Percentiles rank a stretch among this genome's conserved stretches.
phyloP scores from a whole-genome alignment of 2,888 invertebrate genomes.

The Apoda limacodes region DNA sequence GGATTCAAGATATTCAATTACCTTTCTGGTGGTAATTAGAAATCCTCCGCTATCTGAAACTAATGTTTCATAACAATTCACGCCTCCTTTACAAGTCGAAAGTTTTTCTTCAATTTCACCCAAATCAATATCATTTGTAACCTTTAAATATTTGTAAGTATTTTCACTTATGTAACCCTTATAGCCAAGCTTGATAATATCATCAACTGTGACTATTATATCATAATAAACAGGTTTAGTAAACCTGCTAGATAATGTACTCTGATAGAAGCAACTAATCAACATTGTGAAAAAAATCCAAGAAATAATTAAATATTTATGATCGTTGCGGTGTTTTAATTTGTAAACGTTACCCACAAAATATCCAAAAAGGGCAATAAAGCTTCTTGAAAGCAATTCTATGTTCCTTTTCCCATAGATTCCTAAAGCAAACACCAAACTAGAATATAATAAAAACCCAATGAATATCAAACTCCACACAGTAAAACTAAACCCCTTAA shows the following conservation, averaged over 20 bases:
- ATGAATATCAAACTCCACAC: too few species aligned
- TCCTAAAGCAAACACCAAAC: too few species aligned
- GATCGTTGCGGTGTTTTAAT: too few species aligned
- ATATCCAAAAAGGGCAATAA: too few species aligned
- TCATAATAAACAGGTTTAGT: constrained; percentile 10
- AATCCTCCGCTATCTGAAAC: constrained; percentile 3
- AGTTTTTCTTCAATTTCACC: constrained; percentile 3
- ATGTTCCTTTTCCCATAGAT: too few species aligned
- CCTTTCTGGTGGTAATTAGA: constrained; percentile 4
- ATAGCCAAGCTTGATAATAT: constrained; percentile 6
- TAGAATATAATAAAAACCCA: too few species aligned
- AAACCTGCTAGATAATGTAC: constrained; percentile 11
- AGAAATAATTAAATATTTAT: constrained; percentile 6
- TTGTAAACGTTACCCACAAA: too few species aligned
- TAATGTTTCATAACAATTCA: constrained; percentile 2
- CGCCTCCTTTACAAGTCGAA: background rate
- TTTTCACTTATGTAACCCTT: constrained; percentile 4
- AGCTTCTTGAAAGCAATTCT: too few species aligned
- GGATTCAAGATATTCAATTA: constrained; percentile 5
- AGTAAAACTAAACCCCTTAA: too few species aligned
- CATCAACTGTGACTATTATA: constrained; percentile 3
- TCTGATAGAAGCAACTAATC: constrained; percentile 14
- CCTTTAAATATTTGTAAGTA: constrained; percentile 3
- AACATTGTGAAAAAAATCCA: constrained; percentile 15
- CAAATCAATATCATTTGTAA: constrained; percentile 5